These are phyloP conservation scores for Chromobotia macracanthus DNA, from an alignment of 2,797 vertebrate genomes.

Conservation along the genomic window DNA sequence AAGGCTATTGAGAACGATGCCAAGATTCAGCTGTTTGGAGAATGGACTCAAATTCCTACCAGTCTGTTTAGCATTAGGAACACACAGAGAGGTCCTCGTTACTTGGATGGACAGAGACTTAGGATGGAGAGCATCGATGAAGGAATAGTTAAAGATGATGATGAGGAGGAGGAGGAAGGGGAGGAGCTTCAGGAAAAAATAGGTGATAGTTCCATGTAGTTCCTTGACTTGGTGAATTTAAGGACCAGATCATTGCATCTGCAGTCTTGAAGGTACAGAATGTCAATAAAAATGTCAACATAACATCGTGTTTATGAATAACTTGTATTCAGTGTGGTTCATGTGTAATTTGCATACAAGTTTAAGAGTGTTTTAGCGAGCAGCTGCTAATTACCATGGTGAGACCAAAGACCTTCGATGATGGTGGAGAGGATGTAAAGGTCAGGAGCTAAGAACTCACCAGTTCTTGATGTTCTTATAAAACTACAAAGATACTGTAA, in stretches of 20 bases:
- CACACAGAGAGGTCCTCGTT: conserved; percentile 75
- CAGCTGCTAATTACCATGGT: conserved; percentile 35
- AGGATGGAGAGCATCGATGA: conserved; percentile 95
- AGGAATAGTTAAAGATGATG: conserved; percentile 83
- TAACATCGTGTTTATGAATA: conserved; percentile 10
- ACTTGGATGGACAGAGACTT: conserved; percentile 84
- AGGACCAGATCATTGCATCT: conserved; percentile 16
- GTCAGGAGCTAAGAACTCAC: conserved; percentile 18
- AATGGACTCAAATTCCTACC: conserved; percentile 73
- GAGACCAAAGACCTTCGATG: conserved; percentile 5
- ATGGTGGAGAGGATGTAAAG: neutral
- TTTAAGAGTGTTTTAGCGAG: neutral
- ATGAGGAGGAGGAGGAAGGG: conserved; percentile 67
- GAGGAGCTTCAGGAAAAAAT: conserved; percentile 58
- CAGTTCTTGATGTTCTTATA: conserved; percentile 6
- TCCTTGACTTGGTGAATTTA: conserved; percentile 20
- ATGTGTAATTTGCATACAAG: conserved; percentile 1
- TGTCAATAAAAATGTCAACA: neutral
- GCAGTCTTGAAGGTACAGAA: conserved; percentile 41
- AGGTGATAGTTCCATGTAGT: conserved; percentile 49
- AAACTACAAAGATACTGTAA: conserved; percentile 12
- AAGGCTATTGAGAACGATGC: conserved; percentile 93
- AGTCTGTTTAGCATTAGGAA: conserved; percentile 71
- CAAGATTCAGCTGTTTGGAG: conserved; percentile 90
- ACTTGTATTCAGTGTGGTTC: neutral